Percentiles rank a stretch among this genome's conserved stretches.
These are phyloP conservation scores for Anagrus nilaparvatae DNA, from an alignment of 1,140 invertebrate genomes.

Conservation along the genomic window DNA sequence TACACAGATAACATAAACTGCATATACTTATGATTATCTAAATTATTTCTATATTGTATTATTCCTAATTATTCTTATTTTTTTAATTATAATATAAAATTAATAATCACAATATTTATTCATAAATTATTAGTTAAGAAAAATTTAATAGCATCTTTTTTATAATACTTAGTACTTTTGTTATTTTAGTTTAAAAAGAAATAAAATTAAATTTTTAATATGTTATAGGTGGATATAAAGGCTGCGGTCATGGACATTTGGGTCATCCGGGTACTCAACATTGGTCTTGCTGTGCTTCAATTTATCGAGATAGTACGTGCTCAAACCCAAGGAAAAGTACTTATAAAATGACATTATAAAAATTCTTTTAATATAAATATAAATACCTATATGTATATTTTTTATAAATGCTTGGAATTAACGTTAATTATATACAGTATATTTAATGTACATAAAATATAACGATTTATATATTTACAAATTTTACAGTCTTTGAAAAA, in stretches of 20 bases:
- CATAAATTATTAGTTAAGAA: no score
- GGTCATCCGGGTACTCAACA: conserved; percentile 66
- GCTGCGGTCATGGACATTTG: conserved; percentile 68
- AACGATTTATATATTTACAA: background rate
- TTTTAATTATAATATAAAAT: no score
- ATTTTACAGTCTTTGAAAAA: background rate
- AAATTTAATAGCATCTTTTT: no score
- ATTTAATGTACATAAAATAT: background rate
- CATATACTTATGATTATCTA: no score
- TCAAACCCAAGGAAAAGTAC: conserved; percentile 22
- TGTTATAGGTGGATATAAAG: conserved; percentile 53
- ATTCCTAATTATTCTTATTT: no score
- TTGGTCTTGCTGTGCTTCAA: conserved; percentile 69
- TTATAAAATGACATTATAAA: conserved; percentile 29
- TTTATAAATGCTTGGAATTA: background rate
- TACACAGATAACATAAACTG: no score
- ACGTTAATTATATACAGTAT: background rate
- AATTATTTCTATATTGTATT: no score
- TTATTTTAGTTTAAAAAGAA: background rate
- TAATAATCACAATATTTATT: no score
- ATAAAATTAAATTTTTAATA: background rate
- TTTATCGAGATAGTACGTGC: conserved; percentile 29
- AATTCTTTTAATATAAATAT: background rate
- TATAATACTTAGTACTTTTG: no score
- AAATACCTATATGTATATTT: no score